Evolutionary conservation across 2,888 invertebrate genomes (phyloP).

Genomic region (Tupiocoris notatus): DNA sequence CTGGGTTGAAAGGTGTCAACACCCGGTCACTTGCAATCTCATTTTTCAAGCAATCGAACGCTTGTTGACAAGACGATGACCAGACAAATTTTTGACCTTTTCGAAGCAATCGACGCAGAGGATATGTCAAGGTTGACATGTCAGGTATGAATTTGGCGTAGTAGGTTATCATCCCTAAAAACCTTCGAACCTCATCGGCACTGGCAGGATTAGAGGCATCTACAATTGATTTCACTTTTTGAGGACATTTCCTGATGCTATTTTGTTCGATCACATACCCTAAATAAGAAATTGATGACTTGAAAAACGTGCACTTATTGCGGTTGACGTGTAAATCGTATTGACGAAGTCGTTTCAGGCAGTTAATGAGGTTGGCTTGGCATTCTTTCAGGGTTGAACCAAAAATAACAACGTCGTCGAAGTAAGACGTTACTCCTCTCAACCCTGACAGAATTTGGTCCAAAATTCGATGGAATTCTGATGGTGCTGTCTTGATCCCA

Average conservation of each 20-base stretch:
- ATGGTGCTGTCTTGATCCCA: too few species aligned
- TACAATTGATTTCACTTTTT: conserved; percentile 15
- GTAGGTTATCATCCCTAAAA: conserved; percentile 19
- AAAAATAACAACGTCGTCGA: conserved; percentile 48
- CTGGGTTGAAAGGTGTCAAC: conserved; percentile 45
- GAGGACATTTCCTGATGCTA: conserved; percentile 12
- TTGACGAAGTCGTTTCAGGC: neutral
- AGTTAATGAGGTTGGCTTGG: neutral
- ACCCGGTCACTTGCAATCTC: too few species aligned
- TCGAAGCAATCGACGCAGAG: conserved; percentile 44
- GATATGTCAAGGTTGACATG: conserved; percentile 40
- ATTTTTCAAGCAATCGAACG: conserved; percentile 48
- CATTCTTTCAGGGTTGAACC: conserved; percentile 40
- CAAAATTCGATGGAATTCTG: too few species aligned
- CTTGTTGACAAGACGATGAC: conserved; percentile 45
- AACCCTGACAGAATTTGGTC: conserved; percentile 46
- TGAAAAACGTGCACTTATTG: conserved; percentile 14
- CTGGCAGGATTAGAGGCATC: neutral
- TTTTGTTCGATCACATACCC: conserved; percentile 18
- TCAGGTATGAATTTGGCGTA: conserved; percentile 27
- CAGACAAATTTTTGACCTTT: conserved; percentile 44
- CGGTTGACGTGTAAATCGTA: conserved; percentile 22
- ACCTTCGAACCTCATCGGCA: conserved; percentile 4
- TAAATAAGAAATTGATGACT: conserved; percentile 5
- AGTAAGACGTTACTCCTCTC: conserved; percentile 45